Evolutionary conservation across 2,113 vertebrate species (phyloP).

Genomic region (Seriola rivoliana): DNA sequence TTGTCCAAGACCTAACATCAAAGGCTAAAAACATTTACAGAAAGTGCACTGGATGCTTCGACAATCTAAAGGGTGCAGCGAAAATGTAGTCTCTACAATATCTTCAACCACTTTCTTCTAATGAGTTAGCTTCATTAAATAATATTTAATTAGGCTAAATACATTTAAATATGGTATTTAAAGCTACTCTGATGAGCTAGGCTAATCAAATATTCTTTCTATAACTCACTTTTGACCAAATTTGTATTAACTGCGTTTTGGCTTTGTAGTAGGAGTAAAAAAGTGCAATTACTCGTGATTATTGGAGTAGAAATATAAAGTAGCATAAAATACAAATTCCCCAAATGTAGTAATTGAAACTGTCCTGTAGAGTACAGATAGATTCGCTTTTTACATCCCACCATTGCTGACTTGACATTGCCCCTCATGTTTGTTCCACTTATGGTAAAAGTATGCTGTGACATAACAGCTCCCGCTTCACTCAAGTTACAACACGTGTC

Average conservation of each 20-base stretch:
- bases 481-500: slow-evolving; percentile 55
- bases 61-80: too few species aligned
- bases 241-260: neutral
- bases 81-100: neutral
- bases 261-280: neutral
- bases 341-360: neutral
- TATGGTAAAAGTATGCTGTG: slow-evolving; percentile 61
- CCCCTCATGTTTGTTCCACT: slow-evolving; percentile 16
- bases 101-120: too few species aligned
- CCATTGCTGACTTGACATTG: neutral
- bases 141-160: neutral
- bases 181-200: neutral
- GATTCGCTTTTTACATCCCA: neutral
- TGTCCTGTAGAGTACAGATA: neutral
- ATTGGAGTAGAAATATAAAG: neutral
- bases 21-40: neutral
- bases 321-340: neutral
- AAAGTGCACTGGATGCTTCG: neutral
- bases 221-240: neutral
- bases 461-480: slow-evolving; percentile 24
- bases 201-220: neutral
- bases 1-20: neutral
- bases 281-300: too few species aligned
- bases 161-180: neutral
- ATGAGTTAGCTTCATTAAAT: neutral